Evolutionary conservation across 1,140 invertebrate genomes (phyloP).

Genomic region (Bombus polaris): DNA sequence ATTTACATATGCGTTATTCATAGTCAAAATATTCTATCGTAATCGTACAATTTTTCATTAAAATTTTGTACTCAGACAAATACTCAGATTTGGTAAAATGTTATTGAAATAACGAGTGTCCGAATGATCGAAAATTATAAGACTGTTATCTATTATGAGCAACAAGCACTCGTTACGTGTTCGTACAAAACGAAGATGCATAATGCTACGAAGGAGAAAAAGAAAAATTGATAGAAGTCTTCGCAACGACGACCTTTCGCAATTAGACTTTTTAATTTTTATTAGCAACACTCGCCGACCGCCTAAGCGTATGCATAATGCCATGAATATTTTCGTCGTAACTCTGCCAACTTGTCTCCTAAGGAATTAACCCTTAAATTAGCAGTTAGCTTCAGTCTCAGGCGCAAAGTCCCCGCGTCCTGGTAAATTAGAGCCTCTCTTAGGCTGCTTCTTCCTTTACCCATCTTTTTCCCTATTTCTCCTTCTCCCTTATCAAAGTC

Average conservation of each 20-base stretch:
- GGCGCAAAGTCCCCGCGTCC: constrained; percentile 80
- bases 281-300: constrained; percentile 79
- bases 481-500: constrained; percentile 9
- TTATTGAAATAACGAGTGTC: neutral
- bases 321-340: constrained; percentile 84
- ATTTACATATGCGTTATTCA: too few relatives aligned
- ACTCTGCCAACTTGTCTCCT: constrained; percentile 83
- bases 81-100: too few relatives aligned
- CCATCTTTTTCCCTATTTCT: constrained; percentile 39
- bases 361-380: constrained; percentile 84
- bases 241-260: constrained; percentile 72
- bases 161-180: neutral
- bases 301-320: constrained; percentile 83
- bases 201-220: neutral
- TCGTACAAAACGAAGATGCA: neutral
- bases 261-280: constrained; percentile 84
- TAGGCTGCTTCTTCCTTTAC: constrained; percentile 58
- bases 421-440: constrained; percentile 80
- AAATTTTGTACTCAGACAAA: too few relatives aligned
- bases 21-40: too few relatives aligned
- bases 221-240: constrained; percentile 62
- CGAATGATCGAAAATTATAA: neutral
- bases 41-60: too few relatives aligned
- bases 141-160: neutral
- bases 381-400: constrained; percentile 81